Percentiles rank a stretch among this genome's conserved stretches.
phyloP scores from a whole-genome alignment of 2,797 vertebrate genomes.

The Anomalospiza imberbis region DNA sequence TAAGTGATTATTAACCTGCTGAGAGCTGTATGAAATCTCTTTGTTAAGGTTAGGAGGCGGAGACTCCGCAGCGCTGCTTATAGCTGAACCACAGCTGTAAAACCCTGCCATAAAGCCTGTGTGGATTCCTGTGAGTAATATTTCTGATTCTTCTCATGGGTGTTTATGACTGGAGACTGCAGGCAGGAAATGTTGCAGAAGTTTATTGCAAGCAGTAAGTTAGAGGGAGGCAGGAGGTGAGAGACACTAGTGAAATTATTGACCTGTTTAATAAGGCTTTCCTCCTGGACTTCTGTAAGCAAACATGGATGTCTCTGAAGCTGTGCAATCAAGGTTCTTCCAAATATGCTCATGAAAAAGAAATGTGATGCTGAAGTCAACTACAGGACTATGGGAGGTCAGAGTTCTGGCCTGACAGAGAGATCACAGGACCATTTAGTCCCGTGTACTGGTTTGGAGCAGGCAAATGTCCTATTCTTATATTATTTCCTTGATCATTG shows the following conservation, averaged over 20 bases:
- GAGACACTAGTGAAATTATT: not conserved
- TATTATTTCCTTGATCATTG: not conserved
- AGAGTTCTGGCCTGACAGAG: not conserved
- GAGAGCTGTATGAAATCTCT: constrained; percentile 1
- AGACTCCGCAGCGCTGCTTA: not conserved
- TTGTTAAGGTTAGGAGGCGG: not conserved
- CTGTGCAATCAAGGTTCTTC: not conserved
- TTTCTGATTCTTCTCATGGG: not conserved
- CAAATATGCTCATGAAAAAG: not conserved
- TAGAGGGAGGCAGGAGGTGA: not conserved
- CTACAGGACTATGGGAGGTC: not conserved
- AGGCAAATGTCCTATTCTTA: not conserved
- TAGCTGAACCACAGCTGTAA: not conserved
- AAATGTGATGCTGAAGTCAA: not conserved
- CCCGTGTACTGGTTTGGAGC: fast-evolving
- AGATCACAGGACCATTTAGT: not conserved
- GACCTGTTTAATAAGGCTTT: not conserved
- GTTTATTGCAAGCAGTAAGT: not conserved
- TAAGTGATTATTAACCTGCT: not conserved
- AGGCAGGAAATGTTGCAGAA: not conserved
- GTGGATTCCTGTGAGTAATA: constrained; percentile 32
- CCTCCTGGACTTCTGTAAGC: not conserved
- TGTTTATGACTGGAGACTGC: not conserved
- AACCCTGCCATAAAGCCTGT: not conserved
- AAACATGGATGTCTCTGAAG: not conserved